phyloP scores from a whole-genome alignment of 2,113 vertebrate genomes.

The Chloropsis hardwickii region DNA sequence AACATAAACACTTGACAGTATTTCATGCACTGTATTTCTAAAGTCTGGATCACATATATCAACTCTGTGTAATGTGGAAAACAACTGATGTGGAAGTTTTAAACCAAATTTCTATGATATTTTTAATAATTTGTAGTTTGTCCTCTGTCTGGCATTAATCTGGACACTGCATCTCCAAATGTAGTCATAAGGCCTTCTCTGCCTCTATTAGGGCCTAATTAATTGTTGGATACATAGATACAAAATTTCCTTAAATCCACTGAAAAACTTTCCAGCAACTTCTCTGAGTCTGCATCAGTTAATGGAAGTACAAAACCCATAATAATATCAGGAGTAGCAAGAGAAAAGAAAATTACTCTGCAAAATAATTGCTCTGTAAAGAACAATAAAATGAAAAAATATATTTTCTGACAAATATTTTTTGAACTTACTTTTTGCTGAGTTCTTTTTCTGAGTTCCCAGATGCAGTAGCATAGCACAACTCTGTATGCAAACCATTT shows the following conservation, averaged over 20 bases:
- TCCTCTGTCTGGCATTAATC: neutral
- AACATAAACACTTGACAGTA: neutral
- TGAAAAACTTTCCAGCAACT: neutral
- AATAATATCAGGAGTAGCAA: neutral
- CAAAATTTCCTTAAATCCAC: neutral
- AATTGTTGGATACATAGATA: neutral
- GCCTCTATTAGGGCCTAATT: neutral
- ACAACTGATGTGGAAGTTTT: neutral
- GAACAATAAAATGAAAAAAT: neutral
- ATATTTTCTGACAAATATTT: neutral
- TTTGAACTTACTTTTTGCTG: neutral
- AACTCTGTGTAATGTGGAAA: neutral
- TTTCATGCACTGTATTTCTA: neutral
- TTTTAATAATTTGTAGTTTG: neutral
- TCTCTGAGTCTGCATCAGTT: neutral
- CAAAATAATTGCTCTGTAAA: neutral
- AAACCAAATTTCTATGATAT: neutral
- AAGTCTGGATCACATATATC: neutral
- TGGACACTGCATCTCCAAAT: neutral
- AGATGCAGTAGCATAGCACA: neutral
- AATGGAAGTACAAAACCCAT: neutral
- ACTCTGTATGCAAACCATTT: neutral
- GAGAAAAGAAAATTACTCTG: neutral
- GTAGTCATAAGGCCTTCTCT: neutral
- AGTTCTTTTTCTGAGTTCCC: neutral